Base-by-base conservation (phyloP, 2,113 vertebrate genomes). In the Gnathonemus longibarbis region DNA sequence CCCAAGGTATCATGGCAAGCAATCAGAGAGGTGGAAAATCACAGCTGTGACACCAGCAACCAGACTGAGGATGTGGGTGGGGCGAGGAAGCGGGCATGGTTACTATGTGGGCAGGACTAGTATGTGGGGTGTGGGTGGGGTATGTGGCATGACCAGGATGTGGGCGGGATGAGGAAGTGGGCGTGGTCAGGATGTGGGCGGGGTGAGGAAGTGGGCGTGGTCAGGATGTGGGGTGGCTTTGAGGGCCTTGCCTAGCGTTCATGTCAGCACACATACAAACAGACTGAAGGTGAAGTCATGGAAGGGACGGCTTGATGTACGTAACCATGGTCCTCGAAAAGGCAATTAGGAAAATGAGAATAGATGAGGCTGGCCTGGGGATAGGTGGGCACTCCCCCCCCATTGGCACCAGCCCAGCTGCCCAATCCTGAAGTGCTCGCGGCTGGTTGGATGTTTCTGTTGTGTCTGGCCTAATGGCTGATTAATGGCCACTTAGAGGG, bases 381-480 rank as follows among this genome's bases (percentile, higher is more conserved):
- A 52, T 39, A 10, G 17, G 9, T 35, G 86, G 74, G 45, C 45
- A 52, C 92, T 91, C 52, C 50, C 91, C 91, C 91, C 91, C 90
- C 85, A 58, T 42, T 92, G 93, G 94, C 94, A 88, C 17, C 0
- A 5, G 92, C 92, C 93, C 93, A 19, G 90, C 88, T 77, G 10
- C 70, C 93, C 91, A 62, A 2, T 93, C 92, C 91, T 91, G 92
- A 92, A 31, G 91, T 89, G 50, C 90, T 92, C 88, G 91, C 21
- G 15, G 88, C 66, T 91, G 80, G 92, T 93, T 92, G 90, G 92
- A 46, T 91, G 92, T 94, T 93, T 50, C 48, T 93, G 91, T 89
- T 91, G 87, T 92, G 92, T 94, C 94, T 92, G 91, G 42, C 24
- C 91, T 94, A 93, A 94, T 93, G 90, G 94, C 91, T 91, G 93